These are phyloP conservation scores for Selene dorsalis DNA, from an alignment of 2,797 vertebrate genomes.

Conservation along the genomic window DNA sequence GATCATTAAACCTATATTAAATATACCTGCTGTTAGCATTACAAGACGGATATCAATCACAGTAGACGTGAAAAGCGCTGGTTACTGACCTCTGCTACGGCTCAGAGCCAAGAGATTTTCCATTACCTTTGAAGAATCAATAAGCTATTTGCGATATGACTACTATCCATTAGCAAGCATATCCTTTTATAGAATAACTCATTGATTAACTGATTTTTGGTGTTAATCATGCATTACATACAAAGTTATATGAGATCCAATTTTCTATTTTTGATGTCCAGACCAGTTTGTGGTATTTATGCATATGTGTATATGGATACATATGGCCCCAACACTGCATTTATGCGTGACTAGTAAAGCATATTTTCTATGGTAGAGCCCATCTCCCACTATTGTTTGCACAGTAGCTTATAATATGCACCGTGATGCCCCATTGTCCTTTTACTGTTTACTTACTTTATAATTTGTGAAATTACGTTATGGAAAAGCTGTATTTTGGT, in stretches of 20 bases:
- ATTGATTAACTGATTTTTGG: constrained; percentile 75
- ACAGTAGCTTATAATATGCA: constrained; percentile 83
- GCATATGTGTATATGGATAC: constrained; percentile 81
- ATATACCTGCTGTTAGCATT: constrained; percentile 53
- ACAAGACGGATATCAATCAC: constrained; percentile 50
- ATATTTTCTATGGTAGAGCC: constrained; percentile 79
- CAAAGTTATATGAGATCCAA: constrained; percentile 65
- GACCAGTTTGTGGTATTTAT: constrained; percentile 81
- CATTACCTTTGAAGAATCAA: constrained; percentile 65
- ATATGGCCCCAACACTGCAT: constrained; percentile 78
- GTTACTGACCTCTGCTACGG: constrained; percentile 45
- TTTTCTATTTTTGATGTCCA: constrained; percentile 82
- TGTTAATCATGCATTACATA: constrained; percentile 72
- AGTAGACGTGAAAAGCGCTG: constrained; percentile 33
- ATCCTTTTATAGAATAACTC: constrained; percentile 72
- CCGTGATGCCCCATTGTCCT: constrained; percentile 79
- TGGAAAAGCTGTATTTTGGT: constrained; percentile 84
- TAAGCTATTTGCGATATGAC: constrained; percentile 72
- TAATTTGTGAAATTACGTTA: constrained; percentile 81
- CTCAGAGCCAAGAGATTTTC: constrained; percentile 56
- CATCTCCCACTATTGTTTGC: constrained; percentile 79
- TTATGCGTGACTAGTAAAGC: constrained; percentile 74
- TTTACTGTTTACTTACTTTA: constrained; percentile 77
- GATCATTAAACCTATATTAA: constrained; percentile 40
- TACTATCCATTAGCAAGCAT: constrained; percentile 62